Conservation (phyloP, 2,113 vertebrate species). For the Bambusicola thoracicus region DNA sequence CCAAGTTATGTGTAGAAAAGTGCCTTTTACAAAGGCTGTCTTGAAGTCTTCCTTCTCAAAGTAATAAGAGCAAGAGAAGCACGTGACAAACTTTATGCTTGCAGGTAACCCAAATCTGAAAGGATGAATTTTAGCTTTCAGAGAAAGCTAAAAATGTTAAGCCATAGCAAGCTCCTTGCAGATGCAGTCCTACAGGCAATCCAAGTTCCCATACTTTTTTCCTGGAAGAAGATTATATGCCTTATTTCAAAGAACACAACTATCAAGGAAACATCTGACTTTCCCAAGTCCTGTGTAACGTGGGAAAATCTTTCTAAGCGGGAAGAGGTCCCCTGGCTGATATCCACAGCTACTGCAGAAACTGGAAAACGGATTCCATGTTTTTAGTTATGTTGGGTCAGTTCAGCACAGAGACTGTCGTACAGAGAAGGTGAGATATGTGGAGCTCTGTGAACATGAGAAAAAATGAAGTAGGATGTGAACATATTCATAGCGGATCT, state of each 20-base stretch:
- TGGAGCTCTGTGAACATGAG: not conserved
- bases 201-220: not conserved
- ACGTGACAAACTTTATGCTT: not conserved
- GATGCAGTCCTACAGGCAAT: not conserved
- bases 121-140: not conserved
- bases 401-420: not conserved
- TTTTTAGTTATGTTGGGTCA: not conserved
- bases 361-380: not conserved
- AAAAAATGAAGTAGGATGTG: not conserved
- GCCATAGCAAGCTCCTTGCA: not conserved
- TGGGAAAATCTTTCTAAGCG: not conserved
- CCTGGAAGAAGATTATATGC: not conserved
- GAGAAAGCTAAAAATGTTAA: not conserved
- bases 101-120: not conserved
- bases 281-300: not conserved
- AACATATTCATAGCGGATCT: not conserved
- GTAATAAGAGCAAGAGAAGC: not conserved
- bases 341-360: not conserved
- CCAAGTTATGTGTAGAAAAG: not conserved
- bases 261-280: not conserved
- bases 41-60: not conserved
- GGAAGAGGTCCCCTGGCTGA: not conserved
- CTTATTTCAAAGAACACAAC: conserved; percentile 7
- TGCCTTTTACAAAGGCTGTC: not conserved
- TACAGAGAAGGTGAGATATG: not conserved